Evolutionary conservation across 2,113 vertebrate species (phyloP).

Genomic region (Mesoclemmys tuberculata): DNA sequence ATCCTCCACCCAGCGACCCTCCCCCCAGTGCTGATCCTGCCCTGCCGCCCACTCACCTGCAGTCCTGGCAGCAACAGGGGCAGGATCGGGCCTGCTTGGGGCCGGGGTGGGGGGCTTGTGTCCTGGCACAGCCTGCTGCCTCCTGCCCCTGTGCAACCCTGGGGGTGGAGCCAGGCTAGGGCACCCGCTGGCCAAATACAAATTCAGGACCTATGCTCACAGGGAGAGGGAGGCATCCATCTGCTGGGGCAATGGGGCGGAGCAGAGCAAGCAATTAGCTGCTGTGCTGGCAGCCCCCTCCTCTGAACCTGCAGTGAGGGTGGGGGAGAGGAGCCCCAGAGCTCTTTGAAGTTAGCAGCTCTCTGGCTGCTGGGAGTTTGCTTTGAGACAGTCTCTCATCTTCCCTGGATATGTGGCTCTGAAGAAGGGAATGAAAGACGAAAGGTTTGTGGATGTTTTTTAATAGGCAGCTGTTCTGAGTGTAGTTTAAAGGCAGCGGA

Average conservation of each 20-base stretch:
- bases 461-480: neutral
- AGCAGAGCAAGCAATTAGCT: neutral
- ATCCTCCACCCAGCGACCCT: too few relatives aligned
- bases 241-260: neutral
- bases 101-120: too few relatives aligned
- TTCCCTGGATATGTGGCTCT: neutral
- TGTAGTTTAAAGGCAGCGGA: too few relatives aligned
- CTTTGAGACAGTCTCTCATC: neutral
- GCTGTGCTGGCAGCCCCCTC: neutral
- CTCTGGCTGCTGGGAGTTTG: neutral
- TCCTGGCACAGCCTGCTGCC: too few relatives aligned
- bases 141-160: too few relatives aligned
- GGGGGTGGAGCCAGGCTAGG: too few relatives aligned
- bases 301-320: neutral
- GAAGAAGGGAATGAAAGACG: neutral
- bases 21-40: too few relatives aligned
- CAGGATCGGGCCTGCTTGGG: too few relatives aligned
- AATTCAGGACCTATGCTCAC: too few relatives aligned
- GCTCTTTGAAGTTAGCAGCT: neutral
- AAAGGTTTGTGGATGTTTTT: neutral
- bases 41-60: too few relatives aligned
- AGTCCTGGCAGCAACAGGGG: too few relatives aligned
- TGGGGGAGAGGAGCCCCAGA: neutral
- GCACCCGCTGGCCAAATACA: too few relatives aligned
- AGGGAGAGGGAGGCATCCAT: neutral